Conservation (phyloP, 2,888 invertebrate genomes). For the Sepiola atlantica region DNA sequence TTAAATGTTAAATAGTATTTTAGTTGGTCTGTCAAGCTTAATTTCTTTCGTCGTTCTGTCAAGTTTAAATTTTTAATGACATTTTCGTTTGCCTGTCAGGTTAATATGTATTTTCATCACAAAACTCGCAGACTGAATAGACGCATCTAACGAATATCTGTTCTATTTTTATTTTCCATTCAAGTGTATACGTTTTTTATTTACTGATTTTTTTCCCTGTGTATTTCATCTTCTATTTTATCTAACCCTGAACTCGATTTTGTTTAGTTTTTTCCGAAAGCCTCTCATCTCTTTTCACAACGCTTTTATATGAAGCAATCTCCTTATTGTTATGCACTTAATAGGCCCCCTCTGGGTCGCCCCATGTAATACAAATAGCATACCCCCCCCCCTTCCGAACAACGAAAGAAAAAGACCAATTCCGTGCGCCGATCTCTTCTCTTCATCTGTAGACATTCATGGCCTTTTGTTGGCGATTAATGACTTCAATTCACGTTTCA, state of each 20-base stretch:
- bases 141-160: too few relatives aligned
- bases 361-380: constrained; percentile 6
- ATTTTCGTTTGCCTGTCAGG: too few relatives aligned
- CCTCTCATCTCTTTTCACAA: background rate
- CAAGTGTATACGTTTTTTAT: too few relatives aligned
- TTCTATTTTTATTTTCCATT: too few relatives aligned
- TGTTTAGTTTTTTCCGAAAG: background rate
- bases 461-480: background rate
- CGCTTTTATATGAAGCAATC: background rate
- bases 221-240: background rate
- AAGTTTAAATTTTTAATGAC: too few relatives aligned
- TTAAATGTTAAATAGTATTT: too few relatives aligned
- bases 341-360: background rate
- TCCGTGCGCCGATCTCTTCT: background rate
- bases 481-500: constrained; percentile 20
- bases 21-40: too few relatives aligned
- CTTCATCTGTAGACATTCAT: background rate
- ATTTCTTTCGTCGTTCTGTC: too few relatives aligned
- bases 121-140: too few relatives aligned
- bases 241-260: background rate
- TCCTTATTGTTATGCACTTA: background rate
- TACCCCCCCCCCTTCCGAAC: background rate
- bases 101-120: too few relatives aligned
- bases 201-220: background rate
- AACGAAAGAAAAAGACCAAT: background rate